Percentiles rank a stretch among this genome's conserved stretches.
Evolutionary conservation across 2,797 vertebrate genomes (phyloP).

Genomic region (Podargus strigoides): DNA sequence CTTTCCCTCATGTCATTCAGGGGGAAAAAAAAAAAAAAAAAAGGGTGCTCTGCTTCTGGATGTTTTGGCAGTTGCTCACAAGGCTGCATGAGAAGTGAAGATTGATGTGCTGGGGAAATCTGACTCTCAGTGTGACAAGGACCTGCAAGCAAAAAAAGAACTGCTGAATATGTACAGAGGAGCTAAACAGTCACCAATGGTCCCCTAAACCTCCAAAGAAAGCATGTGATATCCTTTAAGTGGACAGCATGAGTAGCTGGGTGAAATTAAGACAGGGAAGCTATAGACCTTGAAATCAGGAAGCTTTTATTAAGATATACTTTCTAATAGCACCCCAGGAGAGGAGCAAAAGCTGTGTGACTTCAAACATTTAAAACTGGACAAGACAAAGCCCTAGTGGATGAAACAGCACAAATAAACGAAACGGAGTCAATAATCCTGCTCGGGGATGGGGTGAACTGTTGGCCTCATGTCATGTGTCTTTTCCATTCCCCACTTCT

Average conservation of each 20-base stretch:
- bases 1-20: background rate
- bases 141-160: background rate
- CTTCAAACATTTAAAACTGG: background rate
- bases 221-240: background rate
- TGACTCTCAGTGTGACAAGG: background rate
- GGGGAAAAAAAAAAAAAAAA: too few relatives aligned
- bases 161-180: background rate
- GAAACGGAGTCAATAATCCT: background rate
- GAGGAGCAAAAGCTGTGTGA: background rate
- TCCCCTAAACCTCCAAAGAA: background rate
- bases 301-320: background rate
- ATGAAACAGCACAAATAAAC: background rate
- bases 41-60: background rate
- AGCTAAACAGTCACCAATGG: background rate
- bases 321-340: background rate
- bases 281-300: background rate
- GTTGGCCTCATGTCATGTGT: conserved; percentile 11
- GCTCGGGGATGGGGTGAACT: background rate
- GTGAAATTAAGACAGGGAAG: background rate
- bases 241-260: background rate
- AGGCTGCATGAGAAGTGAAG: background rate
- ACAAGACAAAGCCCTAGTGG: background rate
- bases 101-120: conserved; percentile 36
- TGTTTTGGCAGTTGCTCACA: conserved; percentile 6
- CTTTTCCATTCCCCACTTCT: conserved; percentile 17